Base-by-base conservation (phyloP, 2,888 invertebrate genomes). In the Adelognathus sp. region DNA sequence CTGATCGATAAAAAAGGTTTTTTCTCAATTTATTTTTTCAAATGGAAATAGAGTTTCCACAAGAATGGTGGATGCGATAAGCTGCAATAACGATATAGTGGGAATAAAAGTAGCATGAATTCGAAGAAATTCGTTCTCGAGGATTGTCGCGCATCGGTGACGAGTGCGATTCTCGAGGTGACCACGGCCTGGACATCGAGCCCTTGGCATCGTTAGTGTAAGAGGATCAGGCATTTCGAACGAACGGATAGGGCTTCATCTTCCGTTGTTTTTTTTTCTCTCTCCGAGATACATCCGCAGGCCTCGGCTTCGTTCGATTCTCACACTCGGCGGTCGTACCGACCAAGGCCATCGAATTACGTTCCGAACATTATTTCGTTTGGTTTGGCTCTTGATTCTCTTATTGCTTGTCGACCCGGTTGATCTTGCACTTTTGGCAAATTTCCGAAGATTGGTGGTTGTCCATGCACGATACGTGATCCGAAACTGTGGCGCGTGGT, bases 171-270 rank as follows among this genome's bases (percentile, higher is more conserved):
- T 64, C 36, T 24, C 27, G 31, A 33, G 14, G 41, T 67, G 46
- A 50, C 67, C 41, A 31, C 44, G 21, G 58, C 46, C 70, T 36
- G 50, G 67, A 81, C 50, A 72, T 66, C 39, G 77, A 85, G 84
- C 86, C 87, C 84, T 85, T 86, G 83, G 73, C 81, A 86, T 83
- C 73, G 44, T 85, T 82, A 21, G 61, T 75, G 21, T 82, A 85
- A 86, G 75, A 81, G 82, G 84, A 86, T 88, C 85, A 81, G 66
- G n/a, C 67, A 67, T 78, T 82, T 58, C 50, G 56, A 39, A 63
- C 78, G 73, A 50, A 70, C 52, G 36, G n/a, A 54, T 86, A 81
- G 64, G 88, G 86, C 84, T 88, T 88, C 86, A 31, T 54, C 67
- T 72, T 60, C 36, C 78, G 82, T 85, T 76, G 60, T 82, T 81